Percentiles rank a stretch among this genome's conserved stretches.
These are phyloP conservation scores for Shinisaurus crocodilurus DNA, from an alignment of 2,113 vertebrate species.

Conservation along the genomic window DNA sequence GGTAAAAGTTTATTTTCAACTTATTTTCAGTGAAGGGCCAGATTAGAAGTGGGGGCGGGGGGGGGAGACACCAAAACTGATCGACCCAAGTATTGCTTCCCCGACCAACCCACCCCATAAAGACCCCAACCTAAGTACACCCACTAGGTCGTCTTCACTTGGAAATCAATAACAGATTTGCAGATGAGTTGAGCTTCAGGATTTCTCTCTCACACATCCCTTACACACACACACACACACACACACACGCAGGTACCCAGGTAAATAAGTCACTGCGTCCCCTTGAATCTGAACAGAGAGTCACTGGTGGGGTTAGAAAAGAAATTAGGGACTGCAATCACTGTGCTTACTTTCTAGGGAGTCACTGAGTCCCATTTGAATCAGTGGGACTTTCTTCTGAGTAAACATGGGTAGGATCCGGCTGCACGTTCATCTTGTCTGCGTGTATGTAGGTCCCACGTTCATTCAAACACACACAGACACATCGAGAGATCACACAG, in stretches of 20 bases:
- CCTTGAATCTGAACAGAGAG: background rate
- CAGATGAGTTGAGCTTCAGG: background rate
- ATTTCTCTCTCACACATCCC: too few species aligned
- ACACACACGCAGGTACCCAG: too few species aligned
- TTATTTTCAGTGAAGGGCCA: background rate
- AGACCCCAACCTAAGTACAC: background rate
- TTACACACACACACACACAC: too few species aligned
- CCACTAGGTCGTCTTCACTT: background rate
- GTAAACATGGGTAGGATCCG: constrained; percentile 11
- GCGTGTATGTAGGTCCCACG: constrained; percentile 35
- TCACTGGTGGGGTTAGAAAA: constrained; percentile 5
- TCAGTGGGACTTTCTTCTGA: constrained; percentile 49
- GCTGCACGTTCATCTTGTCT: constrained; percentile 16
- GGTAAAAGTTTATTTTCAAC: background rate
- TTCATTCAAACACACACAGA: constrained; percentile 28
- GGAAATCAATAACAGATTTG: background rate
- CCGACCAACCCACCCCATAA: background rate
- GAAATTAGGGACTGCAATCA: background rate
- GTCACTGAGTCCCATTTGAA: constrained; percentile 31
- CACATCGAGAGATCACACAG: constrained; percentile 64
- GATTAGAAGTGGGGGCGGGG: background rate
- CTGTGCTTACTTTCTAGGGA: constrained; percentile 42
- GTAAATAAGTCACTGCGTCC: too few species aligned
- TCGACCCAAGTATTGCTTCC: background rate
- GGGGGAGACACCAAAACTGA: background rate